Percentiles rank a stretch among this genome's conserved stretches.
Conservation (phyloP, 2,113 vertebrate genomes). For the Mesoclemmys tuberculata region DNA sequence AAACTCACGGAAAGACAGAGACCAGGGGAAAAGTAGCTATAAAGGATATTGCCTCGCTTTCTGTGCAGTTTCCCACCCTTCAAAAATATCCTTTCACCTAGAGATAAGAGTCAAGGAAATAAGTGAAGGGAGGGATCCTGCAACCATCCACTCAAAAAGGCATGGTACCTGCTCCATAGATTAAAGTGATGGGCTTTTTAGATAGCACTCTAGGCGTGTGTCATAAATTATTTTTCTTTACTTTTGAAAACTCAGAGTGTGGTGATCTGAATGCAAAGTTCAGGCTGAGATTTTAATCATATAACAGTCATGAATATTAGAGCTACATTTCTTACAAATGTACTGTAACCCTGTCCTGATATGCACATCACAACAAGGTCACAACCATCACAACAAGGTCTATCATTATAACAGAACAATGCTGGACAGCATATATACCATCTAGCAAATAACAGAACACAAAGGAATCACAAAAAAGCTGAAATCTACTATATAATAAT, state of each 20-base stretch:
- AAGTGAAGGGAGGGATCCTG: neutral
- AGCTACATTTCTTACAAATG: neutral
- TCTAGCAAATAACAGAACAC: neutral
- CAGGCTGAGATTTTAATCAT: neutral
- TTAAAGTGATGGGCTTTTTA: too few relatives aligned
- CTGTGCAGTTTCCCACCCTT: neutral
- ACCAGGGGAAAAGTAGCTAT: neutral
- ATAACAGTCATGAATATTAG: neutral
- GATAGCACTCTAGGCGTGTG: too few relatives aligned
- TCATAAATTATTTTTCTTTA: too few relatives aligned
- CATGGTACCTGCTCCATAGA: too few relatives aligned
- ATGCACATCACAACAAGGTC: neutral
- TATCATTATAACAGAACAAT: neutral
- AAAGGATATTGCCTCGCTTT: neutral
- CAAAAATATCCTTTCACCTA: neutral
- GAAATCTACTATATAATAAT: rapidly evolving
- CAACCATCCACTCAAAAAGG: too few relatives aligned
- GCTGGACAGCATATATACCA: too few relatives aligned
- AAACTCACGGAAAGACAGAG: neutral
- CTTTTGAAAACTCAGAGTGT: too few relatives aligned
- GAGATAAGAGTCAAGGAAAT: neutral
- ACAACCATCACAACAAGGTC: neutral
- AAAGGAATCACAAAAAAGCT: neutral
- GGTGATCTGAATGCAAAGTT: too few relatives aligned
- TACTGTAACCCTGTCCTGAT: neutral